Evolutionary conservation across 2,888 invertebrate genomes (phyloP), one percentile per base, ranked within the genome.

Genomic region (Xanthorhoe designata): DNA sequence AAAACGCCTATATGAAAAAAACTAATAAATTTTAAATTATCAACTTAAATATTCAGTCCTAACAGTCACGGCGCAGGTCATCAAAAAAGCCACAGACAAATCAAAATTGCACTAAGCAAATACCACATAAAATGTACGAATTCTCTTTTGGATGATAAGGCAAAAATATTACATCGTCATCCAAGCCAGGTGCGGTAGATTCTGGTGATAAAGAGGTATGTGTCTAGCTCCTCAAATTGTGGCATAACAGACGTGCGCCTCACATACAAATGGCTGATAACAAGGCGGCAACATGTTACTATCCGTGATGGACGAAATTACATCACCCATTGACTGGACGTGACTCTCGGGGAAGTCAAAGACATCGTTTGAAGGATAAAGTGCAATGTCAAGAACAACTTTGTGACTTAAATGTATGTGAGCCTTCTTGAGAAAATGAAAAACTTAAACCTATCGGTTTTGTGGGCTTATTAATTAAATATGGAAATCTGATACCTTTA

Each of bases 181-280:
- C 45, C n/a, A 17, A 45, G 38, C 24, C 57, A 68, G 68, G 64
- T 64, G 74, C 70, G 75, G 70, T 75, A 76, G 79, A 81, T 78
- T 78, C 55, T 50, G 18, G 57, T 66, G 69, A 64, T 69, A 66
- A 57, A 45, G 49, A 15, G n/a, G 61, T 79, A 78, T 78, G 75
- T 72, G 76, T 71, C 71, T 75, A 74, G 77, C 72, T 74, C 72
- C 70, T 77, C 74, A 69, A 69, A 69, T 80, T 74, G 80, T 81
- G 78, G 78, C 78, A 81, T 61, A 79, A 79, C 80, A 80, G 80
- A 76, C 75, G 76, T 85, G 84, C 82, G 89, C 78, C 82, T 79
- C 74, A 88, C 89, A 91, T 91, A 90, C 86, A 82, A 90, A 84
- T 81, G 80, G 82, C 84, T 87, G 80, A 84, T 91, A 86, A 86